Conservation (phyloP, 2,797 vertebrate genomes). For the Setipinna tenuifilis region DNA sequence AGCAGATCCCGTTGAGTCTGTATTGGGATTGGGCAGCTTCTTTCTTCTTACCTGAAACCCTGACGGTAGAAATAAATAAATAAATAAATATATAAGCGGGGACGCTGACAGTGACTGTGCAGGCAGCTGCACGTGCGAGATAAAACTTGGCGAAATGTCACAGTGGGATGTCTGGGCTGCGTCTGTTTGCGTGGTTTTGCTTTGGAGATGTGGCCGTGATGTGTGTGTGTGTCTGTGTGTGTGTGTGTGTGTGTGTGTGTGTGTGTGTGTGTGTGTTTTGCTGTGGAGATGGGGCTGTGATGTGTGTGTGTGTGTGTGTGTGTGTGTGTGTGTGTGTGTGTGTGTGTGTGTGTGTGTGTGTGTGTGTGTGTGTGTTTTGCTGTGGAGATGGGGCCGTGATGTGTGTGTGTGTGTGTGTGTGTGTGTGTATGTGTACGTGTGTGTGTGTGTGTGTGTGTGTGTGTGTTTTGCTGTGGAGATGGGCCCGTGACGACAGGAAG, state of each 20-base stretch:
- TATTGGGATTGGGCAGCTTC: neutral
- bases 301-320: too few relatives aligned
- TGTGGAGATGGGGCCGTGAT: too few relatives aligned
- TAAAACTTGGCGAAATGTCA: slow-evolving; percentile 27
- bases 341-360: too few relatives aligned
- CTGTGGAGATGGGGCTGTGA: too few relatives aligned
- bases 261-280: too few relatives aligned
- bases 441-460: slow-evolving; percentile 18
- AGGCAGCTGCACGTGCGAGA: neutral
- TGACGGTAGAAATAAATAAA: neutral
- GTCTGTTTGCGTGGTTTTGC: slow-evolving; percentile 18
- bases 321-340: too few relatives aligned
- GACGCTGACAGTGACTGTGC: neutral
- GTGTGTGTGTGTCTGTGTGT: too few relatives aligned
- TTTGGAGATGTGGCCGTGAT: neutral
- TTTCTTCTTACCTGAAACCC: neutral
- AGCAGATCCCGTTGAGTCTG: neutral
- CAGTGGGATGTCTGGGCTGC: slow-evolving; percentile 17
- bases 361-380: too few relatives aligned
- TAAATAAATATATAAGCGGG: neutral
- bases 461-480: neutral
- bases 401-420: too few relatives aligned
- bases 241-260: too few relatives aligned
- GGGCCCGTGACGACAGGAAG: neutral
- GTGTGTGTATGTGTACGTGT: too few relatives aligned